Evolutionary conservation across 2,888 invertebrate species (phyloP).

Genomic region (Calephelis perditalis): DNA sequence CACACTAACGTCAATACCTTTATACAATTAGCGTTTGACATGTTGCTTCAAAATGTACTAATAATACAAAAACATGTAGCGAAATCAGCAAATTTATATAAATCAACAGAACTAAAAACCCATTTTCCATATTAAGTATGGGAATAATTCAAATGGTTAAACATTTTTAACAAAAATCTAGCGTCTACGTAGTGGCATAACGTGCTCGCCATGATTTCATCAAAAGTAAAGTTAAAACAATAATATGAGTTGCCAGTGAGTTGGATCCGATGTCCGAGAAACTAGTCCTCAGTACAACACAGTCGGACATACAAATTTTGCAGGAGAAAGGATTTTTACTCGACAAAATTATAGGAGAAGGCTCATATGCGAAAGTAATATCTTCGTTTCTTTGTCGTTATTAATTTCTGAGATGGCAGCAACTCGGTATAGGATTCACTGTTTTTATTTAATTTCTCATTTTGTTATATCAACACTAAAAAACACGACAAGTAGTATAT

Average conservation of each 20-base stretch:
- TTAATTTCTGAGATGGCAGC: too few relatives aligned
- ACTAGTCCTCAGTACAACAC: conserved; percentile 50
- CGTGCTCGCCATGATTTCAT: conserved; percentile 43
- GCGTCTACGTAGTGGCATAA: too few relatives aligned
- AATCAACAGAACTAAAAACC: neutral
- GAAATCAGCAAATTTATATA: neutral
- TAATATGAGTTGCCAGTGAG: conserved; percentile 37
- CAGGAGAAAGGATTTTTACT: conserved; percentile 79
- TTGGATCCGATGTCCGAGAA: conserved; percentile 50
- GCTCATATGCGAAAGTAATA: conserved; percentile 86
- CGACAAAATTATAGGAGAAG: conserved; percentile 83
- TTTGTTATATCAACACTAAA: neutral
- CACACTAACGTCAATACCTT: neutral
- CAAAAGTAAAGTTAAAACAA: conserved; percentile 60
- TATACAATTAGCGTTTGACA: neutral
- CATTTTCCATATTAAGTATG: neutral
- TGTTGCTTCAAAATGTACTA: neutral
- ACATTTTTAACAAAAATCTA: neutral
- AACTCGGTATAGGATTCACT: too few relatives aligned
- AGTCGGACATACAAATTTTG: conserved; percentile 55
- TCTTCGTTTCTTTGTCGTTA: neutral
- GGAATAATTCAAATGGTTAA: conserved; percentile 6
- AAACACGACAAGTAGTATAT: neutral
- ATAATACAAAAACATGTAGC: neutral
- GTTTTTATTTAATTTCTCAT: too few relatives aligned